Evolutionary conservation across 2,113 vertebrate genomes (phyloP), one percentile per base, ranked within the genome.

Genomic region (Sylvia atricapilla): DNA sequence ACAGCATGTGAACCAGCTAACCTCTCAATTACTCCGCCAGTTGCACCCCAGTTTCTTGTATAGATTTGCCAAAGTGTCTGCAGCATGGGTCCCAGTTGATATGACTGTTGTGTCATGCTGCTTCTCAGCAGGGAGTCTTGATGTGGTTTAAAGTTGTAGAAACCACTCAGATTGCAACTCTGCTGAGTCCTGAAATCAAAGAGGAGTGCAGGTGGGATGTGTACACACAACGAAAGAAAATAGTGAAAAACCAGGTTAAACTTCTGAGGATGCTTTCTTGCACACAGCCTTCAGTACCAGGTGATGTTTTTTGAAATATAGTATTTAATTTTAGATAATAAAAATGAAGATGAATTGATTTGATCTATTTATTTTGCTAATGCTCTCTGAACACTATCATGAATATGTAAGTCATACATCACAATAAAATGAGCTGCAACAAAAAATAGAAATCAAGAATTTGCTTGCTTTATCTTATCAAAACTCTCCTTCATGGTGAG

Each of bases 271-370:
- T 25, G 18, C 13, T 79, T 72, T 75, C 56, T 33, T 67, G 8
- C 35, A 56, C 10, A 4, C 20, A 79, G 53, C 1, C 10, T 27
- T 83, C 0, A 0, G 74, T 78, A 85, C 59, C 4, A 83, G 24
- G 14, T 24, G 33, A 23, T 10, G 3, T 27, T 85, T 92, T 46
- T 86, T 79, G 28, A 68, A 41, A 28, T 37, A 35, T 0, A 1
- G 10, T 37, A 43, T 39, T 64, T 68, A n/a, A 44, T 49, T 90
- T 72, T 43, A 69, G 31, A 31, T 15, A 75, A 23, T 84, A 21
- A 55, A 75, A 55, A 60, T 62, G n/a, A 60, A 49, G 23, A 41
- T 50, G 0, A 41, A 55, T 23, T 52, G 1, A 39, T 77, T 76
- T 82, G 44, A 2, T 43, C 11, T 75, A 2, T 59, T 78, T 67